A percentile compares a stretch with the other conserved stretches of the same genome.
These are phyloP conservation scores for Apantesis nais DNA, from an alignment of 2,888 invertebrate genomes.

Conservation along the genomic window DNA sequence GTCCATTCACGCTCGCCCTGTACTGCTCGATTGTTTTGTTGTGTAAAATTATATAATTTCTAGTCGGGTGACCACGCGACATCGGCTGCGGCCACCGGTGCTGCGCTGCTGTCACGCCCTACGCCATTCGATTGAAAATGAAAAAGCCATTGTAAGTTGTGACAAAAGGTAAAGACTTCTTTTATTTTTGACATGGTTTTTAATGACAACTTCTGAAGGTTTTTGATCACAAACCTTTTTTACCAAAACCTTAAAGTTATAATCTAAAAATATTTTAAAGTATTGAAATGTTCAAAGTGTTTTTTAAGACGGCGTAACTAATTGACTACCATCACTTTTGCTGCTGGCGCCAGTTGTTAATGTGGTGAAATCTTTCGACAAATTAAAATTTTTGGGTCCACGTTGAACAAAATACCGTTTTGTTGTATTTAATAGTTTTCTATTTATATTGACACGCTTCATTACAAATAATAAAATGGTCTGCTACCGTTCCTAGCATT, in stretches of 20 bases:
- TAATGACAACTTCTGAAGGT: slow-evolving; percentile 16
- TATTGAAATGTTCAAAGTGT: background rate
- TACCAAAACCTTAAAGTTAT: slow-evolving; percentile 6
- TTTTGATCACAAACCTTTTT: slow-evolving; percentile 1
- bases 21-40: slow-evolving; percentile 72
- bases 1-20: slow-evolving; percentile 68
- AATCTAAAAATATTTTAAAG: background rate
- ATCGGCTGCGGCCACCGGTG: slow-evolving; percentile 19
- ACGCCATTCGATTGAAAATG: slow-evolving; percentile 54
- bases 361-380: slow-evolving; percentile 47
- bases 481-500: slow-evolving; percentile 78
- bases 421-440: slow-evolving; percentile 71
- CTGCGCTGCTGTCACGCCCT: slow-evolving; percentile 60
- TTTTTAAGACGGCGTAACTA: slow-evolving; percentile 32
- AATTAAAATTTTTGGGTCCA: slow-evolving; percentile 59
- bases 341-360: slow-evolving; percentile 69
- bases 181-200: slow-evolving; percentile 22
- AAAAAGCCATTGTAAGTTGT: slow-evolving; percentile 47
- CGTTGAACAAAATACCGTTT: slow-evolving; percentile 57
- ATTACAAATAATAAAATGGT: slow-evolving; percentile 71
- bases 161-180: slow-evolving; percentile 35
- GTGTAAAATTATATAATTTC: slow-evolving; percentile 80
- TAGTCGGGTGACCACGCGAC: slow-evolving; percentile 68
- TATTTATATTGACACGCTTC: slow-evolving; percentile 75
- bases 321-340: slow-evolving; percentile 50